phyloP scores from a whole-genome alignment of 2,797 vertebrate species.

The Danio aesculapii region DNA sequence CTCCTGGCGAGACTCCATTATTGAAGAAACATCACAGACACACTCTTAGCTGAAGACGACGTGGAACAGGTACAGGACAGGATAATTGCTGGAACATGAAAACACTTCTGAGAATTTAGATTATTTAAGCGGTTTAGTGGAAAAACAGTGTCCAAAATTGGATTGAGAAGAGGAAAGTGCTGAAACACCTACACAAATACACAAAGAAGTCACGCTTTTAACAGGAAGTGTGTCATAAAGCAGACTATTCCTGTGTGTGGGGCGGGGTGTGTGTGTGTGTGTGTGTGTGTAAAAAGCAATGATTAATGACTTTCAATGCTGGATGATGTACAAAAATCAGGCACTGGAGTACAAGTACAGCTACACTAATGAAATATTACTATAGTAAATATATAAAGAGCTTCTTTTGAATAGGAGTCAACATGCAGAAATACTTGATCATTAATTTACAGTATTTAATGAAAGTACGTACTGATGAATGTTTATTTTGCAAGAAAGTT shows the following conservation, averaged over 20 bases:
- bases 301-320: no score
- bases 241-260: neutral
- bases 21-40: neutral
- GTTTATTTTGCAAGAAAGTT: no score
- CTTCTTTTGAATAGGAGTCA: no score
- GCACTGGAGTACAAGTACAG: no score
- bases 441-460: no score
- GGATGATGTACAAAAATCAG: no score
- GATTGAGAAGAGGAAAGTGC: slow-evolving; percentile 55
- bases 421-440: no score
- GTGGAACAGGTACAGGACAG: neutral
- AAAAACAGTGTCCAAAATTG: slow-evolving; percentile 44
- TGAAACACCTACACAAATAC: slow-evolving; percentile 28
- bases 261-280: no score
- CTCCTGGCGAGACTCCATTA: neutral
- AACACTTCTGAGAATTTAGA: slow-evolving; percentile 52
- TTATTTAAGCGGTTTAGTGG: slow-evolving; percentile 42
- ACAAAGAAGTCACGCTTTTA: slow-evolving; percentile 7
- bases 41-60: neutral
- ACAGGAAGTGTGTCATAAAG: neutral
- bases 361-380: no score
- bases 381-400: no score
- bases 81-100: slow-evolving; percentile 17
- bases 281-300: no score
- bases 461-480: no score